These are phyloP conservation scores for Sebastes diaconus DNA, from an alignment of 2,797 vertebrate genomes.

Conservation along the genomic window DNA sequence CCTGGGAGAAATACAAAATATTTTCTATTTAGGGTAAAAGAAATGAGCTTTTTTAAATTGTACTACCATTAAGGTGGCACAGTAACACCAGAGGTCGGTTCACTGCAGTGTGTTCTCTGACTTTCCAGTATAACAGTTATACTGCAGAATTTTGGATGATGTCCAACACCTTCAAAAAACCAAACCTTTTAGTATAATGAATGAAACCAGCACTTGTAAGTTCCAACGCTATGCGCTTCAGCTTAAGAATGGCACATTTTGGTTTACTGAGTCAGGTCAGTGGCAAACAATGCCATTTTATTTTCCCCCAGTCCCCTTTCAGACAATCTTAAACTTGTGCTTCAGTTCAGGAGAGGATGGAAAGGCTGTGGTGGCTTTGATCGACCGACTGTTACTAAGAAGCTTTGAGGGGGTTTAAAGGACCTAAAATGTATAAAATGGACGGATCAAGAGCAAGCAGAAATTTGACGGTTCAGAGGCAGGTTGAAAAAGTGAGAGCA, in stretches of 20 bases:
- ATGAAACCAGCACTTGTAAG: constrained; percentile 43
- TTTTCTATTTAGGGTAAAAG: not conserved
- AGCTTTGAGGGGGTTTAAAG: constrained; percentile 84
- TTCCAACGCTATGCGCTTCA: constrained; percentile 50
- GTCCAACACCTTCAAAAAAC: constrained; percentile 40
- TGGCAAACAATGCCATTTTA: constrained; percentile 78
- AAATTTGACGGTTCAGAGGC: constrained; percentile 81
- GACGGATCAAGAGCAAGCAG: constrained; percentile 78
- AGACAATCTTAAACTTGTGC: constrained; percentile 83
- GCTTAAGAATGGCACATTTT: constrained; percentile 67
- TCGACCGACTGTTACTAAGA: constrained; percentile 87
- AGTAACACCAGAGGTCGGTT: not conserved
- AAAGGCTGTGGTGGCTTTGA: constrained; percentile 82
- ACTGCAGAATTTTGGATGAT: constrained; percentile 41
- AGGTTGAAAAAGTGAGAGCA: constrained; percentile 77
- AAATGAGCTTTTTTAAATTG: not conserved
- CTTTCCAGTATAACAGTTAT: constrained; percentile 14
- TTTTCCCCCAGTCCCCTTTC: constrained; percentile 73
- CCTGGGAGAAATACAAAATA: not conserved
- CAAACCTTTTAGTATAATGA: constrained; percentile 42
- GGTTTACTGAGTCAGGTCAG: constrained; percentile 70
- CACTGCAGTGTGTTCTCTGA: not conserved
- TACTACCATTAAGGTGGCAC: not conserved
- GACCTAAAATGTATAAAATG: constrained; percentile 82
- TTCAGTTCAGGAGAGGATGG: constrained; percentile 80